These are phyloP conservation scores for Lanius collurio DNA, from an alignment of 2,113 vertebrate genomes.

Conservation along the genomic window DNA sequence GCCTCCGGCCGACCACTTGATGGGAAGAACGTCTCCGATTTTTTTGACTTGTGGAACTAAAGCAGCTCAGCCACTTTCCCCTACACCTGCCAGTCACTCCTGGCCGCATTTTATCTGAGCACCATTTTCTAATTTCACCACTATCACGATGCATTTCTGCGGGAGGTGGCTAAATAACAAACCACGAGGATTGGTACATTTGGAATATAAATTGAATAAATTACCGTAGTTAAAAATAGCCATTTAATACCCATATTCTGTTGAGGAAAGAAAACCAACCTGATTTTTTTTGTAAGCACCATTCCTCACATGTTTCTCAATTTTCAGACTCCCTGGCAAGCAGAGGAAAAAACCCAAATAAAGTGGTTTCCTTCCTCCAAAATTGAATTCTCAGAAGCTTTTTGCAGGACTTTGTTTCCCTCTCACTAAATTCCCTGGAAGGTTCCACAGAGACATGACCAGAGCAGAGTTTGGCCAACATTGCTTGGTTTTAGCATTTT, in stretches of 20 bases:
- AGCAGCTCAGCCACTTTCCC: not conserved
- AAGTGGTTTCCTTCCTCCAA: not conserved
- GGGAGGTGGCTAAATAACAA: not conserved
- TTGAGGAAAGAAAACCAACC: not conserved
- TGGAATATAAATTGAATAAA: constrained; percentile 8
- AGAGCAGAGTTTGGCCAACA: fast-evolving
- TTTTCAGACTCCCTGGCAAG: not conserved
- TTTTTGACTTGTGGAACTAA: not conserved
- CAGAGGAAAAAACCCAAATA: not conserved
- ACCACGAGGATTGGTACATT: not conserved
- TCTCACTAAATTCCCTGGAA: not conserved
- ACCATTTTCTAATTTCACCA: constrained; percentile 27
- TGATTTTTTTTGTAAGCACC: not conserved
- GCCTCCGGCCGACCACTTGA: constrained; percentile 13
- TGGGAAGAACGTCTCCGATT: not conserved
- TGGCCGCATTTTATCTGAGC: constrained; percentile 1
- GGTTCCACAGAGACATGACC: not conserved
- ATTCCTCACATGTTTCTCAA: not conserved
- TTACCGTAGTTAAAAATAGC: not conserved
- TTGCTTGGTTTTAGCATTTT: not conserved
- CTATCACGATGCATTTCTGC: not conserved
- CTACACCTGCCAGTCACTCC: constrained; percentile 24
- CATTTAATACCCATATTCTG: not conserved
- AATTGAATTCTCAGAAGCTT: not conserved
- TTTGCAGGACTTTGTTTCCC: not conserved